Evolutionary conservation across 2,888 invertebrate genomes (phyloP).

Genomic region (Drosophila anomalata): DNA sequence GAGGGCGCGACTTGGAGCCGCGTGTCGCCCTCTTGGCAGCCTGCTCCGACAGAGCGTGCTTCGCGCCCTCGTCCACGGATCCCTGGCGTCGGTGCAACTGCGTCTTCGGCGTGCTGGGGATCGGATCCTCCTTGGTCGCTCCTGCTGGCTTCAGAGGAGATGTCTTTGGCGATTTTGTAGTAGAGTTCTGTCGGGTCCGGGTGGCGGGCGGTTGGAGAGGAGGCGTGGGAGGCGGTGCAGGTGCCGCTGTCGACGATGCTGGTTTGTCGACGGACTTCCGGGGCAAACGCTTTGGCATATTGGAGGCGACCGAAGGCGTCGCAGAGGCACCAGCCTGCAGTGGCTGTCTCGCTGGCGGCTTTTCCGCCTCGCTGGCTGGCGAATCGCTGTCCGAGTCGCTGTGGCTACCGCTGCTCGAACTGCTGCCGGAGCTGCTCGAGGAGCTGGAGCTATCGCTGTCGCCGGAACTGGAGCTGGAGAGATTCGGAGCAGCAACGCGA

Average conservation of each 20-base stretch:
- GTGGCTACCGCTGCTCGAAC: slow-evolving; percentile 70
- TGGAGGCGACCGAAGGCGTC: slow-evolving; percentile 25
- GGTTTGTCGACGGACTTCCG: slow-evolving; percentile 72
- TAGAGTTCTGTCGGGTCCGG: slow-evolving; percentile 64
- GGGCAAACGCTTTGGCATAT: slow-evolving; percentile 74
- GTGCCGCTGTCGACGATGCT: slow-evolving; percentile 1
- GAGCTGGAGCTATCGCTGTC: slow-evolving; percentile 75
- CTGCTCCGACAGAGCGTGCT: slow-evolving; percentile 39
- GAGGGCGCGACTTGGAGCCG: slow-evolving; percentile 70
- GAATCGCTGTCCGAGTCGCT: slow-evolving; percentile 66
- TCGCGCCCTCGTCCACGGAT: slow-evolving; percentile 75
- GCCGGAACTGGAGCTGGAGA: slow-evolving; percentile 78
- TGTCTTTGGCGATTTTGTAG: slow-evolving; percentile 72
- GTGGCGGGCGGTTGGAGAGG: slow-evolving; percentile 28
- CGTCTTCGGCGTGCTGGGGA: slow-evolving; percentile 19
- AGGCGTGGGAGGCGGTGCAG: slow-evolving; percentile 11
- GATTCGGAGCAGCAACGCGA: slow-evolving; percentile 67
- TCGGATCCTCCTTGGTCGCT: slow-evolving; percentile 34
- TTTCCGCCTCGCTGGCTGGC: slow-evolving; percentile 42
- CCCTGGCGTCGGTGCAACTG: slow-evolving; percentile 63
- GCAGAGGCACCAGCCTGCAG: slow-evolving; percentile 15
- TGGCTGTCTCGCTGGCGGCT: slow-evolving; percentile 32
- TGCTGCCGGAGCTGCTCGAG: slow-evolving; percentile 65
- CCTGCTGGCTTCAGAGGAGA: slow-evolving; percentile 62
- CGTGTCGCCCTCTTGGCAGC: slow-evolving; percentile 67